Conservation (phyloP, 2,888 invertebrate genomes). For the Nemapogon koenigi region DNA sequence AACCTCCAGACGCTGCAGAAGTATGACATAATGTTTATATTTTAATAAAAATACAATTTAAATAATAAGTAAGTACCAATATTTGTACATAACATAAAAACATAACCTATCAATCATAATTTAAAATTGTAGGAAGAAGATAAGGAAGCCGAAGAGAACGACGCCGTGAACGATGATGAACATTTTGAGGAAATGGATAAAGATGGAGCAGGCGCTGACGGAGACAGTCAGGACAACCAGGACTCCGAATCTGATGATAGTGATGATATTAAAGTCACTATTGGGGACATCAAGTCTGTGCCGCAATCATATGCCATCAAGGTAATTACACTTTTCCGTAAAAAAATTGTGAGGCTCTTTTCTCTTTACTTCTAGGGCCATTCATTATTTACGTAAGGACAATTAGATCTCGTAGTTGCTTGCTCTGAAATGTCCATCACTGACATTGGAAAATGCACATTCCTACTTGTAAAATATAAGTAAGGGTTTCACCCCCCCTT, state of each 20-base stretch:
- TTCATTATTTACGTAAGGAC: no score
- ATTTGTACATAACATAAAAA: neutral
- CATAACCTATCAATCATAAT: neutral
- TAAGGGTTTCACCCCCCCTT: no score
- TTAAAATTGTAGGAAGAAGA: constrained; percentile 29
- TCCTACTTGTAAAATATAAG: no score
- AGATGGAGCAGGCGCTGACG: constrained; percentile 45
- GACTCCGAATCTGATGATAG: constrained; percentile 74
- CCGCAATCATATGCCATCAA: constrained; percentile 78
- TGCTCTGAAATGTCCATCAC: no score
- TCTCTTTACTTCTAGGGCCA: no score
- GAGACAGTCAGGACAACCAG: constrained; percentile 59
- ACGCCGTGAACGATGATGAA: constrained; percentile 53
- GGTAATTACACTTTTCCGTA: no score
- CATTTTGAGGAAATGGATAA: constrained; percentile 55
- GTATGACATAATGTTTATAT: constrained; percentile 3
- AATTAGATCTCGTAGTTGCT: no score
- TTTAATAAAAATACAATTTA: neutral
- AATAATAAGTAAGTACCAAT: no score
- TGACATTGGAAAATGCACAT: no score
- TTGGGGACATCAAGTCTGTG: constrained; percentile 85
- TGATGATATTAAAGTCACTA: constrained; percentile 91
- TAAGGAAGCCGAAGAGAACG: constrained; percentile 49
- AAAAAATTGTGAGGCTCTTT: no score
- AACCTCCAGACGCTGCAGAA: constrained; percentile 17